Evolutionary conservation across 2,797 vertebrate species (phyloP).

Genomic region (Typhlichthys subterraneus): DNA sequence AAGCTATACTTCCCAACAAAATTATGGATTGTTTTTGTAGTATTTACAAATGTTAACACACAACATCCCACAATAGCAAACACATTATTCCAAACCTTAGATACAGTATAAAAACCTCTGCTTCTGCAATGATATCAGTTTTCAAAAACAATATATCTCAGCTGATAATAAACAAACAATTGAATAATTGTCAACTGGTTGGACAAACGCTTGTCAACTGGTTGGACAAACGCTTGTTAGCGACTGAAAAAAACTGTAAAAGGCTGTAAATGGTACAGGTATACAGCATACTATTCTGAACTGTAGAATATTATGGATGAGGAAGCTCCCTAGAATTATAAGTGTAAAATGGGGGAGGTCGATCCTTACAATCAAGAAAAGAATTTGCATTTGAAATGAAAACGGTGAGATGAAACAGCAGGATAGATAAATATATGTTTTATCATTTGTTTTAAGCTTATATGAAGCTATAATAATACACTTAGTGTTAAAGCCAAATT

Average conservation of each 20-base stretch:
- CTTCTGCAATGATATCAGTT: no score
- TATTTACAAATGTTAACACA: no score
- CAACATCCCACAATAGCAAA: no score
- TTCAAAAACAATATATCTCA: no score
- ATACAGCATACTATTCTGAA: conserved; percentile 37
- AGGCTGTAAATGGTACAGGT: conserved; percentile 65
- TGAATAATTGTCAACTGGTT: no score
- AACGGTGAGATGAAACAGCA: conserved; percentile 24
- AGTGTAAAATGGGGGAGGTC: conserved; percentile 46
- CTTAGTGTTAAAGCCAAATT: neutral
- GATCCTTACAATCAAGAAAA: conserved; percentile 10
- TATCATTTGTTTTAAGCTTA: conserved; percentile 7
- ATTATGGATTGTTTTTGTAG: no score
- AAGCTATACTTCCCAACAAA: no score
- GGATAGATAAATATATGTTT: conserved; percentile 20
- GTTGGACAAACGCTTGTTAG: no score
- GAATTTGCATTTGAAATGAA: conserved; percentile 9
- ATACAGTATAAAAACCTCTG: no score
- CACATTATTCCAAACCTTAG: no score
- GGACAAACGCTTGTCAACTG: no score
- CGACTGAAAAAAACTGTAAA: conserved; percentile 25
- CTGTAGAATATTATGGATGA: conserved; percentile 42
- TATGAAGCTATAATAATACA: conserved; percentile 15
- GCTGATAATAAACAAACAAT: no score
- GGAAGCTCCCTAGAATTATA: conserved; percentile 45